These are phyloP conservation scores for Anagrus nilaparvatae DNA, from an alignment of 1,140 invertebrate species.

Conservation along the genomic window DNA sequence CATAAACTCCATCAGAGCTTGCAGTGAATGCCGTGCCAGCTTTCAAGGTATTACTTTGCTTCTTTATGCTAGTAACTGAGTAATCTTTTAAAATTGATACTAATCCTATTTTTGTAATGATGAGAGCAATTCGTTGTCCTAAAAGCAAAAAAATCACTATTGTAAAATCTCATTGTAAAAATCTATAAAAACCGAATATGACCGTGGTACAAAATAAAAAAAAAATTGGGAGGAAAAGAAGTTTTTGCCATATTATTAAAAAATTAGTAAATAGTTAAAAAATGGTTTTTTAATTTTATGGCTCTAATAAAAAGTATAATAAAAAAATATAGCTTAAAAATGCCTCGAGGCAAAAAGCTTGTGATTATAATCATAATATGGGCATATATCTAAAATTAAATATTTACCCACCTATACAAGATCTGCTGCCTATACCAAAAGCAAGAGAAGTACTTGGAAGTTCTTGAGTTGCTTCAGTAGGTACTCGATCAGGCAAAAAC, in stretches of 20 bases:
- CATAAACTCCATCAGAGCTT: conserved; percentile 18
- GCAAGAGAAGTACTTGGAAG: conserved; percentile 19
- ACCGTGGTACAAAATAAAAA: conserved; percentile 1
- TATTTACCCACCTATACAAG: conserved; percentile 25
- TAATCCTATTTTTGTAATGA: conserved; percentile 53
- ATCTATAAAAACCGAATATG: background rate
- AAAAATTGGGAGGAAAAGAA: background rate
- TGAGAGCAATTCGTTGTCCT: conserved; percentile 50
- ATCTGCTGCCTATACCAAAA: conserved; percentile 29
- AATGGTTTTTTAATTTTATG: background rate
- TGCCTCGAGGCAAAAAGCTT: background rate
- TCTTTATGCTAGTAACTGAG: conserved; percentile 27
- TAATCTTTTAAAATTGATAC: conserved; percentile 38
- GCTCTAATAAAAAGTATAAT: background rate
- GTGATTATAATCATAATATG: background rate
- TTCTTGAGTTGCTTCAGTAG: conserved; percentile 17
- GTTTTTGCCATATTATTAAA: background rate
- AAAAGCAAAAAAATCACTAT: conserved; percentile 12
- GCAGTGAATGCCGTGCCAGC: conserved; percentile 22
- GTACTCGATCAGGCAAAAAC: conserved; percentile 26
- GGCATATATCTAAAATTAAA: background rate
- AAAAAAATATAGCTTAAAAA: background rate
- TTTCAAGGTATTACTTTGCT: conserved; percentile 15
- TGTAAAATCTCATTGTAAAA: background rate
- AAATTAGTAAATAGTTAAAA: background rate